Percentiles rank a stretch among this genome's conserved stretches.
Evolutionary conservation across 2,113 vertebrate species (phyloP).

Genomic region (Psettodes erumei): DNA sequence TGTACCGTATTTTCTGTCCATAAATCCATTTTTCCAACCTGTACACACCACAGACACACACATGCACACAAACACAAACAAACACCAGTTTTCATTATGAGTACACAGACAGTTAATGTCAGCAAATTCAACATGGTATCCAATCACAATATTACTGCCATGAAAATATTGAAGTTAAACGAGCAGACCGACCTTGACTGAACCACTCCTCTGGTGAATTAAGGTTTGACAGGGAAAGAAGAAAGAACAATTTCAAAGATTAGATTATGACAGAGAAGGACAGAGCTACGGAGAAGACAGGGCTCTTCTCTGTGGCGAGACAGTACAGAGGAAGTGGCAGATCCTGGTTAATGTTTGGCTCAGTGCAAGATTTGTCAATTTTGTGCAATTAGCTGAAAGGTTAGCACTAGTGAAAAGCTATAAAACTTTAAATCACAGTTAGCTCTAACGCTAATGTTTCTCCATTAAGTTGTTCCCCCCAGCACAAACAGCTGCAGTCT

Average conservation of each 20-base stretch:
- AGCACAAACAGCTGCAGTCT: slow-evolving; percentile 15
- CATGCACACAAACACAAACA: slow-evolving; percentile 65
- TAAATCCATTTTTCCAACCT: slow-evolving; percentile 92
- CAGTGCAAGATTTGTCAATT: slow-evolving; percentile 21
- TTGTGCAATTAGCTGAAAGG: slow-evolving; percentile 15
- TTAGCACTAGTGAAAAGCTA: slow-evolving; percentile 20
- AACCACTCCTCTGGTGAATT: slow-evolving; percentile 92
- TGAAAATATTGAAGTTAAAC: slow-evolving; percentile 30
- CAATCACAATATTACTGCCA: slow-evolving; percentile 27
- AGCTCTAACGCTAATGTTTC: slow-evolving; percentile 21
- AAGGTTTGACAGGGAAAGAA: slow-evolving; percentile 51
- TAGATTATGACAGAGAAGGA: slow-evolving; percentile 39
- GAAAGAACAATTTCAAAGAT: slow-evolving; percentile 58
- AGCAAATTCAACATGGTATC: slow-evolving; percentile 33
- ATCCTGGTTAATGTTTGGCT: slow-evolving; percentile 10
- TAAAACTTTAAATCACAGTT: slow-evolving; percentile 38
- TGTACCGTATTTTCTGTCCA: slow-evolving; percentile 91
- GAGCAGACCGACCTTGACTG: slow-evolving; percentile 91
- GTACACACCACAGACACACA: slow-evolving; percentile 74
- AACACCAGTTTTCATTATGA: slow-evolving; percentile 52
- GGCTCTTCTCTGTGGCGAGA: slow-evolving; percentile 39
- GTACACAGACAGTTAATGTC: slow-evolving; percentile 34
- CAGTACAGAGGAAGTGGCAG: slow-evolving; percentile 1
- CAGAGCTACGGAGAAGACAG: slow-evolving; percentile 39
- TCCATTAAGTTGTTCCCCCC: slow-evolving; percentile 14